A percentile compares a stretch with the other conserved stretches of the same genome.
phyloP scores from a whole-genome alignment of 1,140 invertebrate species.

The Stenopsyche tienmushanensis region DNA sequence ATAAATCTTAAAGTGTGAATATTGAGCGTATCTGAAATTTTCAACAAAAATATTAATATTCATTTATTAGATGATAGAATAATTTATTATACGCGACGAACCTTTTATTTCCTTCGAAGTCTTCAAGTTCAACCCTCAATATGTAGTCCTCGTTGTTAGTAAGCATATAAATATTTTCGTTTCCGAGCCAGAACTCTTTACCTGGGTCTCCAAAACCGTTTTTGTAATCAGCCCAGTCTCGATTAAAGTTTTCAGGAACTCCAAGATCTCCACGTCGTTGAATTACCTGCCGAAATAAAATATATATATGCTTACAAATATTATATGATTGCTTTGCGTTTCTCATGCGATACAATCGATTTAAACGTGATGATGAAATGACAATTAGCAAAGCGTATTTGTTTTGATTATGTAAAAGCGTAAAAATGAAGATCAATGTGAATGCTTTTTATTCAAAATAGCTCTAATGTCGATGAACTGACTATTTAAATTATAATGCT shows the following conservation, averaged over 20 bases:
- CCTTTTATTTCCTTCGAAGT: slow-evolving; percentile 92
- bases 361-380: too few species aligned
- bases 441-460: too few species aligned
- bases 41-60: neutral
- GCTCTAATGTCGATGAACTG: too few species aligned
- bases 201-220: slow-evolving; percentile 90
- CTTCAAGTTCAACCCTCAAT: slow-evolving; percentile 85
- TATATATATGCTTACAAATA: too few species aligned
- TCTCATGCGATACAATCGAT: too few species aligned
- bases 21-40: slow-evolving; percentile 75
- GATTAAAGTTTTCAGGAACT: slow-evolving; percentile 87
- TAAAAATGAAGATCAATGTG: too few species aligned
- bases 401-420: too few species aligned
- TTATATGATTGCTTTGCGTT: too few species aligned
- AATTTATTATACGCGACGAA: slow-evolving; percentile 45
- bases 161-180: slow-evolving; percentile 91
- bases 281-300: slow-evolving; percentile 70
- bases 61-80: neutral
- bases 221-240: slow-evolving; percentile 94
- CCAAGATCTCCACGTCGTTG: slow-evolving; percentile 86
- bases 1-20: slow-evolving; percentile 89
- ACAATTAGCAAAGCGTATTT: too few species aligned
- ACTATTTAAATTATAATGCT: too few species aligned
- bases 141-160: slow-evolving; percentile 93
- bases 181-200: slow-evolving; percentile 91